Evolutionary conservation across 2,113 vertebrate species (phyloP), one percentile per base, ranked within the genome.

Genomic region (Notiomystis cincta): DNA sequence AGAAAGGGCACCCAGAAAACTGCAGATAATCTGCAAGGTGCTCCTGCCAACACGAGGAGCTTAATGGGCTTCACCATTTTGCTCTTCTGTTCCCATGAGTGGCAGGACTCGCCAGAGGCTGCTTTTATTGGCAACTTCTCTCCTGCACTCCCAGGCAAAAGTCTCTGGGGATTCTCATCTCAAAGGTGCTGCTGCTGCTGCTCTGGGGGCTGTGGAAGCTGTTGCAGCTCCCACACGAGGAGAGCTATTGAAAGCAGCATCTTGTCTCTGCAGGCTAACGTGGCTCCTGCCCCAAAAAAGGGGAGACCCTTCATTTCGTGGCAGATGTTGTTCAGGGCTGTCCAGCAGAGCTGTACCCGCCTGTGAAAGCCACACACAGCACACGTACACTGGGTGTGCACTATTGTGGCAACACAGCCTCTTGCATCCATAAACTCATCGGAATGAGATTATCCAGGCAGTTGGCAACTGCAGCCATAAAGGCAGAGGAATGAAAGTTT

Each of bases 371-470:
- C 7, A 0, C 16, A 70, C 92, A 95, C 81, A 89, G 7, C 57
- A 51, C 81, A 54, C 33, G 7, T 15, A 65, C 57, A 0, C 60
- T 20, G 81, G 91, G 85, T 5, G 85, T 82, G 82, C 91, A 31
- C 79, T 95, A 87, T 95, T 97, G 82, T 95, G 95, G 93, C 88
- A 97, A 95, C 94, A 93, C 40, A n/a, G 92, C 13, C 75, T 73
- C 83, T 61, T 8, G 53, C 51, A 87, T 24, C 89, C 89, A 89
- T 11, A 87, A 94, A 96, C 71, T 93, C 80, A 62, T 0, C 20
- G 13, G 24, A 90, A 69, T 82, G 86, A 92, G 62, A 81, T 89
- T 94, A 89, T 38, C 87, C 81, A 84, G 85, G 82, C 79, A 79
- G 79, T 38, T 93, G 96, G 94, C 61, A 94, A 92, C 72, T 78